Evolutionary conservation across 2,113 vertebrate genomes (phyloP).

Genomic region (Clarias magur): DNA sequence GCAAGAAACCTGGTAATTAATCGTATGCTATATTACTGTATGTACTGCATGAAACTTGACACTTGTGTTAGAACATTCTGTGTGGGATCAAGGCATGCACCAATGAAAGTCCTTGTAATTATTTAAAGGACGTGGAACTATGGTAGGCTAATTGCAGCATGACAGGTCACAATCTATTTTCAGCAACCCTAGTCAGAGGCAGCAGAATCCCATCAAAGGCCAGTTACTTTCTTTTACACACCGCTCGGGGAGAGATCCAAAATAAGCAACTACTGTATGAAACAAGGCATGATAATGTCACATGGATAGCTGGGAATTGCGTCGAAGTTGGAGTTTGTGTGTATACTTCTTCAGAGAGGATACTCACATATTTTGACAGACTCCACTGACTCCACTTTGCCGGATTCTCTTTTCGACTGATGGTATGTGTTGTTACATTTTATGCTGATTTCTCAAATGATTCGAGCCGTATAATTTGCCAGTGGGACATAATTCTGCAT

Average conservation of each 20-base stretch:
- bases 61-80: not conserved
- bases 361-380: not conserved
- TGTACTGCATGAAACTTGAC: constrained; percentile 11
- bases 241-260: constrained; percentile 32
- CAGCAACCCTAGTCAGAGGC: constrained; percentile 53
- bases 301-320: constrained; percentile 2
- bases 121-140: constrained; percentile 51
- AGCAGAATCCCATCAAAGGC: constrained; percentile 56
- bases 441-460: not conserved
- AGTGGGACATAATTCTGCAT: not conserved
- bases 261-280: constrained; percentile 9
- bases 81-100: not conserved
- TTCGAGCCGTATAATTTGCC: not conserved
- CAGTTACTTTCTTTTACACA: constrained; percentile 40
- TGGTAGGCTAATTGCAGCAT: constrained; percentile 62
- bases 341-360: constrained; percentile 19
- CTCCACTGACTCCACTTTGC: not conserved
- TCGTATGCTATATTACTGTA: not conserved
- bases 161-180: constrained; percentile 60
- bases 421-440: not conserved
- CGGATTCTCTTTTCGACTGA: not conserved
- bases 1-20: too few species aligned
- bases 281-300: constrained; percentile 24
- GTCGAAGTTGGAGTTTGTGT: constrained; percentile 1
- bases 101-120: constrained; percentile 43